A percentile compares a stretch with the other conserved stretches of the same genome.
Conservation (phyloP, 2,113 vertebrate genomes). For the Progne subis region DNA sequence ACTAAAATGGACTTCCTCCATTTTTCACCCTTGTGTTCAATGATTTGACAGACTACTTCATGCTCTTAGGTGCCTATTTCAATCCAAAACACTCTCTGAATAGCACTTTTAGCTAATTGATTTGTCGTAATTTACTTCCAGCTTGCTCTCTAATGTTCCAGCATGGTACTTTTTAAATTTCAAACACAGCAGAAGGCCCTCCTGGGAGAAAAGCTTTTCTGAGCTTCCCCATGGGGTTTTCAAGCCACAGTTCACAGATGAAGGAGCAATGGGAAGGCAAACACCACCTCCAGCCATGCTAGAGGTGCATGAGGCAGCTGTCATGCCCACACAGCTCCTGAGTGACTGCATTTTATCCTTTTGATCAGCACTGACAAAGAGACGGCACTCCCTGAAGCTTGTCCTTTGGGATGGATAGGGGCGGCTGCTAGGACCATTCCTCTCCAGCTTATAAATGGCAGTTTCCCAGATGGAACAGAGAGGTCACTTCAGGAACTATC, state of each 20-base stretch:
- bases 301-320: neutral
- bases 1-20: neutral
- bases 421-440: neutral
- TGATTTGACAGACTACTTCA: constrained; percentile 2
- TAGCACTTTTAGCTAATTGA: constrained; percentile 15
- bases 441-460: neutral
- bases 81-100: neutral
- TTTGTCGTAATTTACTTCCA: neutral
- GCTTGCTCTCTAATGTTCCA: neutral
- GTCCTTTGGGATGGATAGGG: neutral
- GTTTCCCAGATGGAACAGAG: neutral
- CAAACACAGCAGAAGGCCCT: neutral
- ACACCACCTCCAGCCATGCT: neutral
- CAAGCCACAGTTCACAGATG: neutral
- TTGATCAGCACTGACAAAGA: neutral
- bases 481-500: neutral
- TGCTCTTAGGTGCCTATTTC: neutral
- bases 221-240: neutral
- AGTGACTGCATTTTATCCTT: neutral
- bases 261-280: neutral
- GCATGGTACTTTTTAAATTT: neutral
- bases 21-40: neutral
- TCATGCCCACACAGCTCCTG: neutral
- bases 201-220: neutral
- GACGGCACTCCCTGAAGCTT: neutral